Evolutionary conservation across 2,888 invertebrate species (phyloP).

Genomic region (Dendrolimus houi): DNA sequence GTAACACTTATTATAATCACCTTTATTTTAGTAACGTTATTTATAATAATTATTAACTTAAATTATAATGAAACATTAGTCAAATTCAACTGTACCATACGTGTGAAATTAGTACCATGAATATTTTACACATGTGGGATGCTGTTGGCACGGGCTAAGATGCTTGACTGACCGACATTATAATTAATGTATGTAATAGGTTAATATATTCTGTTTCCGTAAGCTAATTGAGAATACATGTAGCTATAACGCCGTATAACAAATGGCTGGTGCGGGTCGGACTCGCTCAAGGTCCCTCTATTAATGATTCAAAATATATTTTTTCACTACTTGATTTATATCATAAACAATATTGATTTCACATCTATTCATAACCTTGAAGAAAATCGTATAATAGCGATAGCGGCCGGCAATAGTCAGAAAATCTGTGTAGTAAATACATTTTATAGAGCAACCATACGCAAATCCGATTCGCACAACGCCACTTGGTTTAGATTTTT

Average conservation of each 20-base stretch:
- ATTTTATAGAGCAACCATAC: too few relatives aligned
- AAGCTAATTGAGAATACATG: not conserved
- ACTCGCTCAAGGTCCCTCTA: not conserved
- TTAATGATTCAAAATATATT: not conserved
- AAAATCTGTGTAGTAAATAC: too few relatives aligned
- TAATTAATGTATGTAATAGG: not conserved
- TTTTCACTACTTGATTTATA: not conserved
- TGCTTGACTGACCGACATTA: not conserved
- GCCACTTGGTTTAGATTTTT: too few relatives aligned
- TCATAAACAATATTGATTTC: too few relatives aligned
- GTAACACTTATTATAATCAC: too few relatives aligned
- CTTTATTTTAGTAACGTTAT: too few relatives aligned
- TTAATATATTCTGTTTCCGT: not conserved
- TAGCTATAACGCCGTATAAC: not conserved
- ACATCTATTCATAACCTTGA: too few relatives aligned
- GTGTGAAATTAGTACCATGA: constrained; percentile 42
- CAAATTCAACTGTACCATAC: constrained; percentile 27
- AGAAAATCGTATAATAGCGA: too few relatives aligned
- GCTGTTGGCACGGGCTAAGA: not conserved
- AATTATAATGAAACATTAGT: constrained; percentile 43
- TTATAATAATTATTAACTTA: constrained; percentile 11
- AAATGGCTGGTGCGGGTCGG: not conserved
- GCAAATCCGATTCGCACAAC: too few relatives aligned
- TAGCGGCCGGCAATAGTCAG: too few relatives aligned
- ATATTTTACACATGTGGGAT: constrained; percentile 27